Conservation (phyloP, 2,797 vertebrate genomes). For the Paramormyrops hopkinsi region DNA sequence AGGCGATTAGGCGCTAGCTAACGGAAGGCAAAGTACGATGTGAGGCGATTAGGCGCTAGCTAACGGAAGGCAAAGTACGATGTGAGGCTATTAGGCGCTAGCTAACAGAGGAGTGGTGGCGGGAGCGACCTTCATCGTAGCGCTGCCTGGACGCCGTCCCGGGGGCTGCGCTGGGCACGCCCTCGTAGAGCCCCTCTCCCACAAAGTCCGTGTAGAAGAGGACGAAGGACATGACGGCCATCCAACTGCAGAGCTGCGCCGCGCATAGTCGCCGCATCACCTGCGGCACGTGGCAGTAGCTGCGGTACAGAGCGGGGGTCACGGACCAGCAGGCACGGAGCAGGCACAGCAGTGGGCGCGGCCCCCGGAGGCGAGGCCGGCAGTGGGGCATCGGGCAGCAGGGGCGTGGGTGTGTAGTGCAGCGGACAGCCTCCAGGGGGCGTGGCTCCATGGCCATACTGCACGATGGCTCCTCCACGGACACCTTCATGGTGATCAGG, state of each 20-base stretch:
- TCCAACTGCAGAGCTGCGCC: constrained; percentile 74
- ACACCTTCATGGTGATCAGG: constrained; percentile 68
- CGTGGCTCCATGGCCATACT: constrained; percentile 59
- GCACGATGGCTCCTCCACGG: constrained; percentile 52
- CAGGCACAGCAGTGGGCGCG: constrained; percentile 58
- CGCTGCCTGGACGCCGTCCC: constrained; percentile 58
- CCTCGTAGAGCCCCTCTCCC: constrained; percentile 67
- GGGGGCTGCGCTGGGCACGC: constrained; percentile 63
- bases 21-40: too few species aligned
- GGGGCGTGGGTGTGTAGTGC: constrained; percentile 37
- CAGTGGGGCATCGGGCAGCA: constrained; percentile 57
- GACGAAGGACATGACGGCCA: constrained; percentile 74
- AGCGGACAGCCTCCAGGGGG: constrained; percentile 8
- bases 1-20: neutral
- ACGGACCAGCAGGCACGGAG: constrained; percentile 64
- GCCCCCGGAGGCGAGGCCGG: constrained; percentile 55
- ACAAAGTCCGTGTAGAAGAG: constrained; percentile 77
- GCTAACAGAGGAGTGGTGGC: neutral
- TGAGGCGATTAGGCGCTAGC: too few species aligned
- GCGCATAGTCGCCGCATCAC: constrained; percentile 66
- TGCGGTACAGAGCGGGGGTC: constrained; percentile 66
- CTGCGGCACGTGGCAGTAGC: constrained; percentile 64
- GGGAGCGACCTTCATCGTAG: constrained; percentile 66
- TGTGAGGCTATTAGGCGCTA: neutral
- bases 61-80: neutral